A percentile compares a stretch with the other conserved stretches of the same genome.
phyloP scores from a whole-genome alignment of 2,113 vertebrate genomes.

The Calonectris borealis region DNA sequence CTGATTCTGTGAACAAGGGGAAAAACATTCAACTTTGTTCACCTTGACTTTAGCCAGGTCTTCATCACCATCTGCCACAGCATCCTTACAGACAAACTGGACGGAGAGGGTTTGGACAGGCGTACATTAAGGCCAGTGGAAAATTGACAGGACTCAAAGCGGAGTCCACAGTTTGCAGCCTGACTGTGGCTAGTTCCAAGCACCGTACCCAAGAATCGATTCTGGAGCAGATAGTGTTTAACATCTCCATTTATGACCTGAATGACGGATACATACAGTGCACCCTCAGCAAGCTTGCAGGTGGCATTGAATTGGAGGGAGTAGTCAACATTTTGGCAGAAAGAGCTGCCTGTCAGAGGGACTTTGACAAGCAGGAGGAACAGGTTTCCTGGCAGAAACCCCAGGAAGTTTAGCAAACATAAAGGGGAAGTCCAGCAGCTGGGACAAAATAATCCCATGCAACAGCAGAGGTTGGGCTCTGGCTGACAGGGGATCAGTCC shows the following conservation, averaged over 20 bases:
- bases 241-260: background rate
- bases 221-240: background rate
- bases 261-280: background rate
- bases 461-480: background rate
- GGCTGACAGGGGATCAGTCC: background rate
- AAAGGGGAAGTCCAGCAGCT: background rate
- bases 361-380: background rate
- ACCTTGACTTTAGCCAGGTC: background rate
- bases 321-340: background rate
- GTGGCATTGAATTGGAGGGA: background rate
- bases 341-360: background rate
- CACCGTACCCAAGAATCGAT: fast-evolving
- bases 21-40: background rate
- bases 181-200: background rate
- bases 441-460: background rate
- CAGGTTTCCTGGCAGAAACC: background rate
- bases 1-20: background rate
- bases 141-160: background rate
- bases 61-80: background rate
- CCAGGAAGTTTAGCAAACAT: background rate
- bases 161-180: background rate
- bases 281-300: background rate
- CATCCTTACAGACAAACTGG: background rate
- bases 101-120: background rate
- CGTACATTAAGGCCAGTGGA: background rate